Percentiles rank a stretch among this genome's conserved stretches.
Conservation (phyloP, 2,888 invertebrate species). For the Drosophila anomelani region DNA sequence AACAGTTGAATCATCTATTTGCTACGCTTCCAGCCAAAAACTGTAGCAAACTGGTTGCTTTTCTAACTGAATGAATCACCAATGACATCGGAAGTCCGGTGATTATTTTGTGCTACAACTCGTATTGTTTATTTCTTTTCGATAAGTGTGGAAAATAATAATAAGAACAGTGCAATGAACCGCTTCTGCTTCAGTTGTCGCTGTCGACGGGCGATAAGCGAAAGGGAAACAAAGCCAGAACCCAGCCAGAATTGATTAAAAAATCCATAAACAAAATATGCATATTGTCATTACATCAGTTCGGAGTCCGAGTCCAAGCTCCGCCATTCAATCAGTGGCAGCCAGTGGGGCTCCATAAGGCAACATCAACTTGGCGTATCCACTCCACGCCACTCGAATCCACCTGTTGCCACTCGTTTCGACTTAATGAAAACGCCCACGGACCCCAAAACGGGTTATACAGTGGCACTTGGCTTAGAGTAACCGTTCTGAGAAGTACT, state of each 20-base stretch:
- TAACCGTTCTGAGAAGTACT: not conserved
- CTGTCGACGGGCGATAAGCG: conserved; percentile 25
- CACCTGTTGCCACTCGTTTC: conserved; percentile 59
- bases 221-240: conserved; percentile 20
- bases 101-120: conserved; percentile 33
- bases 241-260: conserved; percentile 16
- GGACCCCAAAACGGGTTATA: conserved; percentile 59
- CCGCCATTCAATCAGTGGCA: conserved; percentile 33
- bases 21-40: conserved; percentile 51
- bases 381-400: conserved; percentile 44
- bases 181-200: not conserved
- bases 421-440: conserved; percentile 62
- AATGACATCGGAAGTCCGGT: conserved; percentile 65
- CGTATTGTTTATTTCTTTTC: not conserved
- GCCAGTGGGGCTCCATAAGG: conserved; percentile 49
- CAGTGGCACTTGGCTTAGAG: conserved; percentile 15
- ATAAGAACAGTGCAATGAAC: conserved; percentile 35
- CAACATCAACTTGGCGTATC: conserved; percentile 20
- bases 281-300: conserved; percentile 34
- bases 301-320: conserved; percentile 24
- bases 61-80: conserved; percentile 55
- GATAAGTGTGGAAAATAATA: conserved; percentile 26
- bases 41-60: conserved; percentile 61
- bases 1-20: conserved; percentile 64
- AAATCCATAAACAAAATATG: conserved; percentile 17